A percentile compares a stretch with the other conserved stretches of the same genome.
Evolutionary conservation across 2,888 invertebrate species (phyloP).

Genomic region (Cosmopolites sordidus): DNA sequence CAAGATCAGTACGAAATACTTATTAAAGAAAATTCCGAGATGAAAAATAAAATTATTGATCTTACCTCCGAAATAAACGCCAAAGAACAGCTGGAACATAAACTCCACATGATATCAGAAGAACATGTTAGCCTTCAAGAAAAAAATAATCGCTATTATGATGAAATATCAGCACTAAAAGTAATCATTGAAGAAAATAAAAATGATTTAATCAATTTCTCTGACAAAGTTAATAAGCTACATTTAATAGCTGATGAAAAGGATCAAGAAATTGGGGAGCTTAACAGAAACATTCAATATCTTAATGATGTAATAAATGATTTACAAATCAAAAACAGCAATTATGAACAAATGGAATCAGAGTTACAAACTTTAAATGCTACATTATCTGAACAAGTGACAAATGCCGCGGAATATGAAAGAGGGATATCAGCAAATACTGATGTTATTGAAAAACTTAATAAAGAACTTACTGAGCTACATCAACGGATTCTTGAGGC

Average conservation of each 20-base stretch:
- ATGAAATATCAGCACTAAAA: conserved; percentile 41
- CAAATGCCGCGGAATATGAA: conserved; percentile 53
- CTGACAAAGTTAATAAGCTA: conserved; percentile 37
- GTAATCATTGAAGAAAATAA: conserved; percentile 41
- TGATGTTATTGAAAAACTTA: conserved; percentile 59
- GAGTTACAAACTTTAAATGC: conserved; percentile 56
- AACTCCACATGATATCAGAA: conserved; percentile 32
- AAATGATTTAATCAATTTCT: conserved; percentile 40
- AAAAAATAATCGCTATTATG: conserved; percentile 35
- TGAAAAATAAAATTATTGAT: conserved; percentile 35
- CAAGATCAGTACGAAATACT: conserved; percentile 34
- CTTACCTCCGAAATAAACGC: conserved; percentile 35
- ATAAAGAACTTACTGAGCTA: conserved; percentile 52
- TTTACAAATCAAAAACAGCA: conserved; percentile 51
- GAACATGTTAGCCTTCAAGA: conserved; percentile 36
- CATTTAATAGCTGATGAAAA: conserved; percentile 38
- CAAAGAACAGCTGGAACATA: conserved; percentile 36
- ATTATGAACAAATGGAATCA: conserved; percentile 51
- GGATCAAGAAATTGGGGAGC: conserved; percentile 36
- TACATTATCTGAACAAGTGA: conserved; percentile 52
- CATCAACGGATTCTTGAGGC: conserved; percentile 52
- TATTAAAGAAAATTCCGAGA: conserved; percentile 36
- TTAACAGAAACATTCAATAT: conserved; percentile 52
- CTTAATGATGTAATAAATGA: conserved; percentile 51
- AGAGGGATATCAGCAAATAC: conserved; percentile 54